A percentile compares a stretch with the other conserved stretches of the same genome.
phyloP scores from a whole-genome alignment of 2,888 invertebrate genomes.

The Dynastes hyllus region DNA sequence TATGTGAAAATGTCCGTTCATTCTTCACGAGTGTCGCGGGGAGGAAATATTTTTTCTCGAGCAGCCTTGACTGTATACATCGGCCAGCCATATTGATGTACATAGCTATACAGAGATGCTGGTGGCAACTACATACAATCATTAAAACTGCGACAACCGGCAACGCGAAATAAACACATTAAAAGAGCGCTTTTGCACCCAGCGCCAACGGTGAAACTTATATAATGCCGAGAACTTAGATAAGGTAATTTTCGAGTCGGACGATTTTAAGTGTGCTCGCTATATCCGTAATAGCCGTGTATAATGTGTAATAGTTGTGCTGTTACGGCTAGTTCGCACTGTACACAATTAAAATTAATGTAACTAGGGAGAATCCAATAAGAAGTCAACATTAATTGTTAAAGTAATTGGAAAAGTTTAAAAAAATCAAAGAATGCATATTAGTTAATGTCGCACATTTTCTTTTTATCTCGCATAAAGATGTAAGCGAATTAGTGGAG shows the following conservation, averaged over 20 bases:
- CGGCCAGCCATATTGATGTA: no score
- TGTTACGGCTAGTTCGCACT: background rate
- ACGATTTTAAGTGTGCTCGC: slow-evolving; percentile 13
- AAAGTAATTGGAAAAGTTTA: background rate
- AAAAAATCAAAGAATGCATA: background rate
- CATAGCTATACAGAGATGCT: no score
- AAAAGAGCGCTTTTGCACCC: slow-evolving; percentile 9
- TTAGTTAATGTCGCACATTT: background rate
- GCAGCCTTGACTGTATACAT: background rate
- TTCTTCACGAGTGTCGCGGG: background rate
- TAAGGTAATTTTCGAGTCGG: slow-evolving; percentile 26
- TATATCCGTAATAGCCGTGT: background rate
- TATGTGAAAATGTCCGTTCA: slow-evolving; percentile 21
- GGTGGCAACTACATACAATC: background rate
- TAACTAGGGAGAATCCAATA: background rate
- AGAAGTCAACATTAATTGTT: background rate
- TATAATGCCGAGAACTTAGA: slow-evolving; percentile 9
- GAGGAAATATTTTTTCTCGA: slow-evolving; percentile 6
- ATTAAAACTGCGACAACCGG: background rate
- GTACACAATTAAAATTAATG: slow-evolving; percentile 17
- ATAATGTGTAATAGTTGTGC: slow-evolving; percentile 7
- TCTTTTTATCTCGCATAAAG: no score
- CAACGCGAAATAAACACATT: slow-evolving; percentile 18
- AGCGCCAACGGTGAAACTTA: slow-evolving; percentile 8
- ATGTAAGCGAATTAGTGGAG: no score